These are phyloP conservation scores for Tetramorium parvispinum DNA, from an alignment of 1,140 invertebrate genomes.

Conservation along the genomic window DNA sequence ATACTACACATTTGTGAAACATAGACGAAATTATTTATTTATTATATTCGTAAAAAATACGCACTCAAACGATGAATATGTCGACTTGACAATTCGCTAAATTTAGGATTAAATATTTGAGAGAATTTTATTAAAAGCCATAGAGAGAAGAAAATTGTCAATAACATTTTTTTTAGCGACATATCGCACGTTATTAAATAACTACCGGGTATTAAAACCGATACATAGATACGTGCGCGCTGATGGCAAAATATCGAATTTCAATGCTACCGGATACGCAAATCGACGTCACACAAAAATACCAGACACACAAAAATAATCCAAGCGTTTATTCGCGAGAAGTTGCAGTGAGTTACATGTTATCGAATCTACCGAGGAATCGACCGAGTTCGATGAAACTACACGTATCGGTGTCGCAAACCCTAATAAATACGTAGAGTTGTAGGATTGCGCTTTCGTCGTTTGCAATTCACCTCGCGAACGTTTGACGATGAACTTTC, in stretches of 20 bases:
- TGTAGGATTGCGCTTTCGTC: background rate
- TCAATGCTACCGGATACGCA: background rate
- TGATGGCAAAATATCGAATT: background rate
- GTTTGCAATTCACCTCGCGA: background rate
- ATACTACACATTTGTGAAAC: background rate
- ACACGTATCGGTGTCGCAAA: background rate
- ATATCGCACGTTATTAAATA: conserved; percentile 4
- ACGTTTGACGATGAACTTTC: background rate
- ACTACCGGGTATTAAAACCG: background rate
- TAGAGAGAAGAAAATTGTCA: background rate
- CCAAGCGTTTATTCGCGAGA: background rate
- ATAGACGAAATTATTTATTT: background rate
- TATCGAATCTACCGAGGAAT: background rate
- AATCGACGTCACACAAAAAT: conserved; percentile 2
- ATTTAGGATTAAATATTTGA: background rate
- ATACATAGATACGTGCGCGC: background rate
- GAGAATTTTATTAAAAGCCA: background rate
- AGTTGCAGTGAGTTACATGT: background rate
- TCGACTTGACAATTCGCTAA: background rate
- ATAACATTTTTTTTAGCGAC: background rate
- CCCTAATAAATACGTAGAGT: background rate
- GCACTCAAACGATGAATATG: background rate
- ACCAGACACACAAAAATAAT: background rate
- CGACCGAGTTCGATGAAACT: background rate
- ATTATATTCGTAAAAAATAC: background rate